Conservation (phyloP, 2,888 invertebrate genomes). For the Lasioglossum pauxillum region DNA sequence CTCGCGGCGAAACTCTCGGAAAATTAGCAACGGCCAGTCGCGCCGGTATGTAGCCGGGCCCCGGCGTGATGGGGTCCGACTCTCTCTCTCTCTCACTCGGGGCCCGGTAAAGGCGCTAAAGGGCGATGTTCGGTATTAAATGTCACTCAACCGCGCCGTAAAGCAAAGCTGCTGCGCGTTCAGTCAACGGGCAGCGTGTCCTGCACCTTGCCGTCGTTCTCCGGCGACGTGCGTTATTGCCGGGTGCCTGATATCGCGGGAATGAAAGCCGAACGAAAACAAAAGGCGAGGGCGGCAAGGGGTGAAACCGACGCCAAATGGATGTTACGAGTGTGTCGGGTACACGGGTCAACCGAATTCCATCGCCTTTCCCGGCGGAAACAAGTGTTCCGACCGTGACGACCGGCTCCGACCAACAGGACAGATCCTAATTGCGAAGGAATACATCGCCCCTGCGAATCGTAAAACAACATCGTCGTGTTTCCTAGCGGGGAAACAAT, state of each 20-base stretch:
- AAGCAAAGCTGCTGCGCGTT: slow-evolving; percentile 78
- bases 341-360: slow-evolving; percentile 15
- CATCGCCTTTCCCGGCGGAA: not conserved
- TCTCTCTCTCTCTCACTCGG: slow-evolving; percentile 38
- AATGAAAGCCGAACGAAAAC: slow-evolving; percentile 33
- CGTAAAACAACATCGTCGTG: not conserved
- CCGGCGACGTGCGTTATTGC: slow-evolving; percentile 68
- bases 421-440: slow-evolving; percentile 19
- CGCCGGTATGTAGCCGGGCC: slow-evolving; percentile 12
- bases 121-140: slow-evolving; percentile 80
- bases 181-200: slow-evolving; percentile 72
- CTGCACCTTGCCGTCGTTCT: slow-evolving; percentile 68
- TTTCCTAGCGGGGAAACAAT: too few species aligned
- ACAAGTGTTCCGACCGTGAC: slow-evolving; percentile 1
- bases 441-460: not conserved
- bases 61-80: slow-evolving; percentile 51
- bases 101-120: slow-evolving; percentile 76
- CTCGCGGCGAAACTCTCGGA: slow-evolving; percentile 57
- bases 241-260: slow-evolving; percentile 66
- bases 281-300: slow-evolving; percentile 9
- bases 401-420: not conserved
- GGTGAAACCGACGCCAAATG: slow-evolving; percentile 20
- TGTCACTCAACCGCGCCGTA: slow-evolving; percentile 81
- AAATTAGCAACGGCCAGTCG: slow-evolving; percentile 60
- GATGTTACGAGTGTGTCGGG: slow-evolving; percentile 12